Evolutionary conservation across 2,113 vertebrate species (phyloP), one percentile per base, ranked within the genome.

Genomic region (Australoheros scitulus): DNA sequence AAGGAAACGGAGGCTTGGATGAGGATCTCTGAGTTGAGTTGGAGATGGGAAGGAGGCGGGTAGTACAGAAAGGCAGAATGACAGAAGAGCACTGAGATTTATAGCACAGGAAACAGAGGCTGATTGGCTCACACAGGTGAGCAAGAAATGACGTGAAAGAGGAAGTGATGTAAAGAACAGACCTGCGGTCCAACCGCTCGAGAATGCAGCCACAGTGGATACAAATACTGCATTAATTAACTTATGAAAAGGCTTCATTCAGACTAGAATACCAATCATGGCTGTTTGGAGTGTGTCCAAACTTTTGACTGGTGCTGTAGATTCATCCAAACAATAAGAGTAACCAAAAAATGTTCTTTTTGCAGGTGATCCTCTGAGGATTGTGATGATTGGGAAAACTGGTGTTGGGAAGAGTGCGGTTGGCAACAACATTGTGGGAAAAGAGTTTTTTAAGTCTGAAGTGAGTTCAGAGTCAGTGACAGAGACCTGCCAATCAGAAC

Each of bases 321-420:
- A 29, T 47, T 65, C 6, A 43, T 17, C 24, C 6, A n/a, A 14
- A 22, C 41, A 55, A 18, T 34, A 34, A 34, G 34, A 7, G 34
- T 34, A 34, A 41, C 34, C 15, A 50, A 8, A 70, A 11, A 5
- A 34, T 9, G 36, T 36, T 50, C 8, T 83, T 14, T 79, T 22
- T 83, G 20, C n/a, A 91, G 86, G 90, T 47, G 6, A 11, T 15
- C 32, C 87, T 3, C 15, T 87, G 8, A 81, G 87, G 61, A 89
- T 90, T 1, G 24, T 70, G 43, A 52, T 70, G 3, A 70, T 70
- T 70, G 65, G 65, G 17, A 70, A 70, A 70, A 70, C 41, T 0
- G 24, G 43, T 70, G 91, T 92, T 1, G 87, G 91, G 14, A 92
- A 90, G 80, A 92, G 91, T 15, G 80, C 59, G 0, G 84, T 79